Evolutionary conservation across 2,888 invertebrate genomes (phyloP).

Genomic region (Emmelina monodactyla): DNA sequence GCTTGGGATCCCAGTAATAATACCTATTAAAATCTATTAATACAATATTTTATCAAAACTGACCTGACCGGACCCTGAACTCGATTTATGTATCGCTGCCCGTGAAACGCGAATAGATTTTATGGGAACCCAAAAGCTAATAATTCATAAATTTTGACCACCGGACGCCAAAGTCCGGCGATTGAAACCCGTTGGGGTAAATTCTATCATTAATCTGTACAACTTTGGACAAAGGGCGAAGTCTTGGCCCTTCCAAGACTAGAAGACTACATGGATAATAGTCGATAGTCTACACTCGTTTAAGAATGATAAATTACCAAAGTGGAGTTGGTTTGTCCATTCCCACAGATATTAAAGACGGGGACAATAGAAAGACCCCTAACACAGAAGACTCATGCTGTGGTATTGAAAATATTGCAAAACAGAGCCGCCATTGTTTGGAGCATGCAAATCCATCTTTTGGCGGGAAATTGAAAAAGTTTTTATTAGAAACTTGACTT

Average conservation of each 20-base stretch:
- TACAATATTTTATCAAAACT: too few relatives aligned
- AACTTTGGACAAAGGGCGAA: slow-evolving; percentile 39
- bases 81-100: slow-evolving; percentile 1
- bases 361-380: slow-evolving; percentile 50
- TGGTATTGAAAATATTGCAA: slow-evolving; percentile 58
- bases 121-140: slow-evolving; percentile 52
- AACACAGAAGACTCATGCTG: slow-evolving; percentile 51
- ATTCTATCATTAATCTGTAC: slow-evolving; percentile 41
- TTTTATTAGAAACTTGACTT: slow-evolving; percentile 30
- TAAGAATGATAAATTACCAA: slow-evolving; percentile 66
- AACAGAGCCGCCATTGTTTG: slow-evolving; percentile 43
- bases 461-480: slow-evolving; percentile 60
- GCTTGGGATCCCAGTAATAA: too few relatives aligned
- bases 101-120: slow-evolving; percentile 26
- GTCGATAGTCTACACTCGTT: slow-evolving; percentile 51
- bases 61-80: too few relatives aligned
- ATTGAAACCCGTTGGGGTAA: slow-evolving; percentile 36
- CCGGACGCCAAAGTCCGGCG: slow-evolving; percentile 23
- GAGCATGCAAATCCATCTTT: slow-evolving; percentile 58
- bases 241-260: slow-evolving; percentile 43
- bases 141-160: slow-evolving; percentile 58
- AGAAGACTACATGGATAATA: slow-evolving; percentile 44
- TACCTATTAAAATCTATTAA: too few relatives aligned
- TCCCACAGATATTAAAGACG: slow-evolving; percentile 65
- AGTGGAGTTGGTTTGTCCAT: slow-evolving; percentile 63